These are phyloP conservation scores for Lanistes nyassanus DNA, from an alignment of 1,140 invertebrate genomes.

Conservation along the genomic window DNA sequence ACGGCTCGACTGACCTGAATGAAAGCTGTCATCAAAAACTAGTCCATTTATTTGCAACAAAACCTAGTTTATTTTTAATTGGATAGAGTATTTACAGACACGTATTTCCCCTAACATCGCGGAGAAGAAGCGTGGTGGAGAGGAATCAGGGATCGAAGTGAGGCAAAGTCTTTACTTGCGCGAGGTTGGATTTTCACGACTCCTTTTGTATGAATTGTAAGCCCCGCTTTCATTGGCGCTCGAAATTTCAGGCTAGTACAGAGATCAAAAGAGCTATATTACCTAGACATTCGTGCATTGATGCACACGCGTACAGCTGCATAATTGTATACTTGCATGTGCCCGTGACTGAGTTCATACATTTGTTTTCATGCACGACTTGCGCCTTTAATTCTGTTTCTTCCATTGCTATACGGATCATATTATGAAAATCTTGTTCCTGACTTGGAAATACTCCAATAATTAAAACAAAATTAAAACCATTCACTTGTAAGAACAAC, in stretches of 20 bases:
- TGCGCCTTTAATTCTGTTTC: background rate
- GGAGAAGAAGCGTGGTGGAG: too few species aligned
- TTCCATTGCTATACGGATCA: background rate
- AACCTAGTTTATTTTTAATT: too few species aligned
- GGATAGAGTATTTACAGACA: background rate
- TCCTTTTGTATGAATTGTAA: conserved; percentile 18
- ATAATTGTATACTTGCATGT: background rate
- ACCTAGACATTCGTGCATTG: conserved; percentile 45
- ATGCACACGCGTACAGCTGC: background rate
- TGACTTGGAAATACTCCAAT: background rate
- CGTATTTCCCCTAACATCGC: background rate
- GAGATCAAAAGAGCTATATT: conserved; percentile 58
- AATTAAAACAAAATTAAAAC: background rate
- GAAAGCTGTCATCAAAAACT: background rate
- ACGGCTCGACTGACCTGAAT: background rate
- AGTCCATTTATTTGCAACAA: background rate
- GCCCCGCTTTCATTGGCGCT: conserved; percentile 44
- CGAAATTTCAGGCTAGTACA: conserved; percentile 46
- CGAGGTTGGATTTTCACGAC: background rate
- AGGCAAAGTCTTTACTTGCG: background rate
- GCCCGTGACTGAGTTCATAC: background rate
- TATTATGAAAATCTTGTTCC: background rate
- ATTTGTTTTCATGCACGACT: background rate
- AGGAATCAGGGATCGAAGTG: too few species aligned
- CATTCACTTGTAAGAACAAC: background rate